These are phyloP conservation scores for Chunga burmeisteri DNA, from an alignment of 2,113 vertebrate genomes.

Conservation along the genomic window DNA sequence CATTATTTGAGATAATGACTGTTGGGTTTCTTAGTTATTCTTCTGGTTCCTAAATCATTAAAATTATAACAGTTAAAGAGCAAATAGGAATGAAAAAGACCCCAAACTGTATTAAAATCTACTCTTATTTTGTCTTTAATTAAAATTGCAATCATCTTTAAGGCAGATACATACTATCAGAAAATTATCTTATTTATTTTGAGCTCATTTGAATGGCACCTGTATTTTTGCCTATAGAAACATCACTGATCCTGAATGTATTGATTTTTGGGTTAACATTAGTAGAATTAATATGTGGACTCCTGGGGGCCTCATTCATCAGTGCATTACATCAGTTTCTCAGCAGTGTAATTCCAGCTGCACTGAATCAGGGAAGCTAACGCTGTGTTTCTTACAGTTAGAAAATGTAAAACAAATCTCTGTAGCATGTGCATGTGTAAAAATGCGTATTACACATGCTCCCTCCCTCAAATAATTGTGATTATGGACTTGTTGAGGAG, in stretches of 20 bases:
- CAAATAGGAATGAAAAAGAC: slow-evolving; percentile 4
- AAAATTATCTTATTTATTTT: background rate
- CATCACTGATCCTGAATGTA: background rate
- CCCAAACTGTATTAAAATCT: background rate
- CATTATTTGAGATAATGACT: slow-evolving; percentile 83
- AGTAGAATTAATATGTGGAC: background rate
- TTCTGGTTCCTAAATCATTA: slow-evolving; percentile 81
- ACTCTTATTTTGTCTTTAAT: background rate
- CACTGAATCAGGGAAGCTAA: background rate
- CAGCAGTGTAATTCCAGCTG: accelerated
- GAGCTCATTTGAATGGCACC: background rate
- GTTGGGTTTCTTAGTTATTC: slow-evolving; percentile 76
- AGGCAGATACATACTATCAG: background rate
- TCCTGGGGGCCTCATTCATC: background rate
- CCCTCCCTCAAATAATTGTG: background rate
- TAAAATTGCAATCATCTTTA: background rate
- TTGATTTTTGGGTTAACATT: background rate
- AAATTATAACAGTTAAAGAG: slow-evolving; percentile 64
- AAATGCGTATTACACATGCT: background rate
- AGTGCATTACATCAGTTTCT: accelerated
- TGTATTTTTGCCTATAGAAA: background rate
- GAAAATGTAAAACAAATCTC: background rate
- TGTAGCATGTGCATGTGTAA: accelerated
- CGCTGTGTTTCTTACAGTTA: background rate
- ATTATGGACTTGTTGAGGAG: background rate